Base-by-base conservation (phyloP, 2,113 vertebrate species). In the Morone saxatilis region DNA sequence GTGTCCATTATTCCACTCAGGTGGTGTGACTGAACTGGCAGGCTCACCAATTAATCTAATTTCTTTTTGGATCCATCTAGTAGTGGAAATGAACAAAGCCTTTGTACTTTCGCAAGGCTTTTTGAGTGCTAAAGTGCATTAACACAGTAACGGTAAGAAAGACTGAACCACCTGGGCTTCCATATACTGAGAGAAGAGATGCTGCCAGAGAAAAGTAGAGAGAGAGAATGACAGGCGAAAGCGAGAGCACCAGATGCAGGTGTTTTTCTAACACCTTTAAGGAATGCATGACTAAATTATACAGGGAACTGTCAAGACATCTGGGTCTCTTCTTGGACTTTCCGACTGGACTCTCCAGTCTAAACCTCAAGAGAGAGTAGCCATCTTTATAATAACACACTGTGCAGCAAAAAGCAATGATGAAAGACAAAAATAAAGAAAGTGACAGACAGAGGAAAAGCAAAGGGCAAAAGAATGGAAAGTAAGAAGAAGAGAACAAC, bases 201-300 rank as follows among this genome's bases (percentile, higher is more conserved):
- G 38, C 67, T 75, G 78, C 65, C 53, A 80, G 80, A 60, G 19
- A 43, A 74, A 68, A 71, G 31, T 31, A 31, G 31, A 81, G 65
- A 51, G 12, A 57, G 63, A 51, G 40, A 80, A 79, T 74, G 85
- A 79, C 80, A 72, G 83, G 59, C 12, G 11, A 80, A 79, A 82
- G 77, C 16, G 73, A 82, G 74, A 56, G 77, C 80, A 40, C 76
- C 79, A 82, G 72, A 86, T 80, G 75, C 88, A 86, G 90, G 88
- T 92, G 90, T 90, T 91, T 89, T 88, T 89, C 50, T 75, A 87
- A 88, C 90, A 91, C 85, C 90, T 88, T 78, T 60, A 77, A 89
- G 78, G 89, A 92, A 89, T 81, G 87, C 85, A 75, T 84, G 86
- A 88, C 89, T 81, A 88, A 86, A 88, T 87, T 80, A 89, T 76